Evolutionary conservation across 2,888 invertebrate genomes (phyloP).

Genomic region (Ornithoptera alexandrae): DNA sequence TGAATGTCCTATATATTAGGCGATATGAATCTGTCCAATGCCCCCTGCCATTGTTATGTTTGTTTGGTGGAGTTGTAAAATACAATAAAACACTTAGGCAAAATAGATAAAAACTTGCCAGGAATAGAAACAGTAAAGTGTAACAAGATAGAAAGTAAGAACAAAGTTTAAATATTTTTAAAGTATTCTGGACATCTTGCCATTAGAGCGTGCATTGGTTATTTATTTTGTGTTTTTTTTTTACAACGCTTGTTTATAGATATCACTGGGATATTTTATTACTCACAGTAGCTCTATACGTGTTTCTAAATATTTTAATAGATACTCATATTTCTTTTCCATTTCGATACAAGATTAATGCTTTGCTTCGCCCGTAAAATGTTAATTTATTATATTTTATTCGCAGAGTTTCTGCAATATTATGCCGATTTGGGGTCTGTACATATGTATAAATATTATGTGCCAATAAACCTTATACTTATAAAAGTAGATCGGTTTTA

Average conservation of each 20-base stretch:
- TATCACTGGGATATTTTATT: no score
- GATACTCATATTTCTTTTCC: not conserved
- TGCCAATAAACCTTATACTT: not conserved
- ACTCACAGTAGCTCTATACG: not conserved
- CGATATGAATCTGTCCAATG: not conserved
- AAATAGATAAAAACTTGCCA: not conserved
- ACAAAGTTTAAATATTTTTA: not conserved
- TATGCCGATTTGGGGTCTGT: not conserved
- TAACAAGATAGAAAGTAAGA: not conserved
- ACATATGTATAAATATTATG: not conserved
- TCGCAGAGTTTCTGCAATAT: not conserved
- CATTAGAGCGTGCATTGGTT: not conserved
- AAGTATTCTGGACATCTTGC: not conserved
- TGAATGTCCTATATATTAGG: not conserved
- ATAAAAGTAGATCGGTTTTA: not conserved
- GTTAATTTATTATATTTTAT: slow-evolving; percentile 2
- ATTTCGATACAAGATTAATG: slow-evolving; percentile 2
- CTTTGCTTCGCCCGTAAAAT: not conserved
- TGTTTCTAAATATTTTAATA: not conserved
- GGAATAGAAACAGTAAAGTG: not conserved
- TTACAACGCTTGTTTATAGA: not conserved
- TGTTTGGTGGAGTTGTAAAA: not conserved
- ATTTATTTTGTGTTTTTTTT: no score
- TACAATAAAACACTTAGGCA: not conserved
- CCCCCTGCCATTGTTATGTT: not conserved